Percentiles rank a stretch among this genome's conserved stretches.
Evolutionary conservation across 1,140 invertebrate species (phyloP).

Genomic region (Melipona quadrifasciata): DNA sequence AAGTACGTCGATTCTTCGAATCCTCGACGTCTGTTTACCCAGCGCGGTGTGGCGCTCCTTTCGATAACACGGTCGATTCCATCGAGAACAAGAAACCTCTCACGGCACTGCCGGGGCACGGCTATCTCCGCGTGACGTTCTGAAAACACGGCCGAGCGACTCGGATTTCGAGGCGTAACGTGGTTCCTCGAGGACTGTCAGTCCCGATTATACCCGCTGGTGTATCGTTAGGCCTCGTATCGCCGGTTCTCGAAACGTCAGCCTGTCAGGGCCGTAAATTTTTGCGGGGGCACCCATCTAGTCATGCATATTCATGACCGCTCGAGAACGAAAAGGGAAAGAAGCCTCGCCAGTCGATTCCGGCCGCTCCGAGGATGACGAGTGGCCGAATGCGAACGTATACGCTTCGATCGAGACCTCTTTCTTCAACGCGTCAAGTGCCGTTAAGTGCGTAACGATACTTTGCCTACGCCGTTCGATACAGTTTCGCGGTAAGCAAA

Average conservation of each 20-base stretch:
- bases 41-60: not conserved
- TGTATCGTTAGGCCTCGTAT: constrained; percentile 52
- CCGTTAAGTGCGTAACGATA: too few relatives aligned
- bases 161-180: constrained; percentile 51
- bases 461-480: too few relatives aligned
- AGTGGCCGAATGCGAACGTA: constrained; percentile 36
- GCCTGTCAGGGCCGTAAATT: constrained; percentile 65
- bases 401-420: constrained; percentile 12
- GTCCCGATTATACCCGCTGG: constrained; percentile 54
- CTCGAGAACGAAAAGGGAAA: constrained; percentile 30
- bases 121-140: constrained; percentile 21
- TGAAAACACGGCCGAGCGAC: constrained; percentile 20
- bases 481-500: too few relatives aligned
- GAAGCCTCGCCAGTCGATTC: constrained; percentile 49
- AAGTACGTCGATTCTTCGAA: not conserved
- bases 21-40: not conserved
- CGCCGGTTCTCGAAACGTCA: constrained; percentile 66
- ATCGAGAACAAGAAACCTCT: constrained; percentile 17
- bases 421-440: not conserved
- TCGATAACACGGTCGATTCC: constrained; percentile 39
- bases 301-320: constrained; percentile 70
- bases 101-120: not conserved
- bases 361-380: constrained; percentile 58
- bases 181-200: constrained; percentile 58
- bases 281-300: constrained; percentile 61